Evolutionary conservation across 1,140 invertebrate genomes (phyloP), one percentile per base, ranked within the genome.

Genomic region (Drosophila athabasca): DNA sequence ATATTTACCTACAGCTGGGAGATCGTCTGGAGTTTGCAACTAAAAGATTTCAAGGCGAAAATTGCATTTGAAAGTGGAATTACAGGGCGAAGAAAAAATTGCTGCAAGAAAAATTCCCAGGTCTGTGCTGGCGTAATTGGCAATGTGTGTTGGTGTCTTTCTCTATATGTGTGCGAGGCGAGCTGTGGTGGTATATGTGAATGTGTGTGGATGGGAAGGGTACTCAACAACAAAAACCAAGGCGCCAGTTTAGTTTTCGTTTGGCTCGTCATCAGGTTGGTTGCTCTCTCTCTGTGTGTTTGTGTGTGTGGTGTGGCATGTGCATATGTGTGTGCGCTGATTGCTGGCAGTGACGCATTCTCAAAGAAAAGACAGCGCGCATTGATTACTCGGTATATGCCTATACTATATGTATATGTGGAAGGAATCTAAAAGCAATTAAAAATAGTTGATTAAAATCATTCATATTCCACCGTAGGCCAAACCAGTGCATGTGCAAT

Each of bases 171-270:
- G 60, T 77, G 65, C 43, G 51, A 69, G 17, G 17, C 17, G 17
- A 19, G 17, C 17, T 19, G 55, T 7, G 39, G 54, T 69, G 35
- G 60, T 44, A 41, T 39, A 26, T 41, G 53, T 45, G 69, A 69
- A 66, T 60, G 46, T 26, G 11, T 83, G 61, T 44, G 39, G 43
- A 44, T 75, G 69, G 78, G 62, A 85, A 52, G 82, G 80, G 74
- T 69, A 80, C 81, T 70, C 75, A 77, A 83, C 79, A 83, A 83
- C 78, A 80, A 80, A 80, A 72, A 67, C 54, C 59, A 74, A 69
- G 80, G 81, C 81, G 76, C 80, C 81, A 84, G 80, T 84, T 84
- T 77, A 76, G 76, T 84, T 84, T 84, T 77, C 73, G 76, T 84
- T 79, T 62, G 81, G 74, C 69, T 84, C 81, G 76, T 83, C 81